Conservation (phyloP, 2,113 vertebrate species). For the Triplophysa rosa region DNA sequence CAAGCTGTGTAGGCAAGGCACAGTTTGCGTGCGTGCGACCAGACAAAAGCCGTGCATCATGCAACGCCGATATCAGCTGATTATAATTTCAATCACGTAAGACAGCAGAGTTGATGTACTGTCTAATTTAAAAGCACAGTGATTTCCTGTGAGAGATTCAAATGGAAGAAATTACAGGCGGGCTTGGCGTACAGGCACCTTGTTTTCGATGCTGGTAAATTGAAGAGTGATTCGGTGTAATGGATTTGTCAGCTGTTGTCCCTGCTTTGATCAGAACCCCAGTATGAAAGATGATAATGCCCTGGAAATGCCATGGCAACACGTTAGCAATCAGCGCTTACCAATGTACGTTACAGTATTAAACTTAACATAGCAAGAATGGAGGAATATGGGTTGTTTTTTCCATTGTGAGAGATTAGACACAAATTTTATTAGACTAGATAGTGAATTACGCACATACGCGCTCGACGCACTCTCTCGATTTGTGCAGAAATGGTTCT, state of each 20-base stretch:
- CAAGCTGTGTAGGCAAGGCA: neutral
- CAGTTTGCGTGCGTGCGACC: neutral
- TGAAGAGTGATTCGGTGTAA: slow-evolving; percentile 29
- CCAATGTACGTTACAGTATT: neutral
- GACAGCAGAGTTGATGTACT: slow-evolving; percentile 23
- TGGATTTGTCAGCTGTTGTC: slow-evolving; percentile 34
- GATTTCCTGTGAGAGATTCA: slow-evolving; percentile 27
- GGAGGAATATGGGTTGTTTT: neutral
- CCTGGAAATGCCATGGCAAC: slow-evolving; percentile 23
- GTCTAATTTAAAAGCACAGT: slow-evolving; percentile 32
- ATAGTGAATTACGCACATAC: slow-evolving; percentile 6
- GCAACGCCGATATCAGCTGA: slow-evolving; percentile 9
- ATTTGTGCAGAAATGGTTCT: slow-evolving; percentile 37
- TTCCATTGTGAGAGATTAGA: slow-evolving; percentile 27
- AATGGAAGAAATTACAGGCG: slow-evolving; percentile 28
- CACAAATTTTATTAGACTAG: slow-evolving; percentile 31
- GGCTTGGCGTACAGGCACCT: neutral
- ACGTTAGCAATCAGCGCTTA: neutral
- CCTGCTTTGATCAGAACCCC: slow-evolving; percentile 28
- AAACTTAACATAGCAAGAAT: slow-evolving; percentile 9
- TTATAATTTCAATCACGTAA: slow-evolving; percentile 22
- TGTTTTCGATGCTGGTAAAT: slow-evolving; percentile 28
- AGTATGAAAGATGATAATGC: slow-evolving; percentile 11
- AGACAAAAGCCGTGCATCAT: slow-evolving; percentile 15
- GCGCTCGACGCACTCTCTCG: neutral